Conservation (phyloP, 2,113 vertebrate species). For the Psilopsiagon aymara region DNA sequence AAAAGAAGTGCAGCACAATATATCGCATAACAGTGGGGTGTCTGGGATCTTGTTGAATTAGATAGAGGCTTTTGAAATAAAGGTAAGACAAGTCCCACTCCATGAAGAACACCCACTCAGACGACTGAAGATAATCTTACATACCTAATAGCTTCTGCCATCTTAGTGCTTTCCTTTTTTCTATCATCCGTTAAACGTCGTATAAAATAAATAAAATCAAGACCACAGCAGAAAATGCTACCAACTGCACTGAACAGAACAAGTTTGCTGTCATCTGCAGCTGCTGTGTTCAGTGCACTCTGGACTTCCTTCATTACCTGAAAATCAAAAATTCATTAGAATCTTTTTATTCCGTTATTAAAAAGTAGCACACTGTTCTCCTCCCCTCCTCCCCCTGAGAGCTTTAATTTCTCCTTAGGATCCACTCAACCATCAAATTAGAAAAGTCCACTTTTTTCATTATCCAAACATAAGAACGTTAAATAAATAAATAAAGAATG, state of each 20-base stretch:
- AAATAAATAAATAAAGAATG: background rate
- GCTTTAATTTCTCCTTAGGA: background rate
- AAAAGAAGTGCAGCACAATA: background rate
- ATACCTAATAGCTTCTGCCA: conserved; percentile 97
- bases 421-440: background rate
- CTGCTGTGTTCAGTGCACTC: conserved; percentile 93
- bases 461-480: background rate
- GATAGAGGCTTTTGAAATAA: background rate
- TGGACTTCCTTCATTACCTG: conserved; percentile 99
- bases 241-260: conserved; percentile 92
- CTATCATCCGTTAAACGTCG: conserved; percentile 92
- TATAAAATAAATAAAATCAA: conserved; percentile 97
- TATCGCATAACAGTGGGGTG: background rate
- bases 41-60: background rate
- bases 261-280: conserved; percentile 95
- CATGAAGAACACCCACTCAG: background rate
- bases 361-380: background rate
- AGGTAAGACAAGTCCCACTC: background rate
- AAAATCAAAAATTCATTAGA: background rate
- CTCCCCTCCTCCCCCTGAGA: background rate
- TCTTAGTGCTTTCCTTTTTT: conserved; percentile 95
- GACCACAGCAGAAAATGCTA: conserved; percentile 92
- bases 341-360: background rate
- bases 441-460: background rate
- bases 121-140: background rate